Evolutionary conservation across 2,888 invertebrate genomes (phyloP).

Genomic region (Drosophila parthenogenetica): DNA sequence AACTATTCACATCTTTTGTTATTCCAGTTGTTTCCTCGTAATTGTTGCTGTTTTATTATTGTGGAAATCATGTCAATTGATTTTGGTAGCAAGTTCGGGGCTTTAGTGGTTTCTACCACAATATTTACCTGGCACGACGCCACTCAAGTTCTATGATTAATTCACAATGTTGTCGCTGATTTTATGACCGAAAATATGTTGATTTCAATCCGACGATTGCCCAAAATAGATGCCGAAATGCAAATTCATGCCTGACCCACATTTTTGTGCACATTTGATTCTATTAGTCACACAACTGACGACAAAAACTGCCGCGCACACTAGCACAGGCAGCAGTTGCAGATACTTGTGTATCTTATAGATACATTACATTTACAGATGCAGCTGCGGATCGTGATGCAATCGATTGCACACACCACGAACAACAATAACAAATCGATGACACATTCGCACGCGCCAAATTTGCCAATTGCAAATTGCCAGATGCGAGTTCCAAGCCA

Average conservation of each 20-base stretch:
- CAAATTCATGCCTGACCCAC: slow-evolving; percentile 81
- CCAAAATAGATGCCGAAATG: slow-evolving; percentile 32
- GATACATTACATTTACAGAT: slow-evolving; percentile 22
- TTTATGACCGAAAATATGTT: slow-evolving; percentile 69
- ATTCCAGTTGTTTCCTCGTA: slow-evolving; percentile 9
- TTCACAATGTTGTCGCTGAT: slow-evolving; percentile 71
- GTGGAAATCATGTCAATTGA: slow-evolving; percentile 76
- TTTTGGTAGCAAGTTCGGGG: slow-evolving; percentile 51
- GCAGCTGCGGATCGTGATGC: slow-evolving; percentile 61
- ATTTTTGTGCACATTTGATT: slow-evolving; percentile 63
- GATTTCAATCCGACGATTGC: slow-evolving; percentile 39
- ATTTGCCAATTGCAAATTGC: slow-evolving; percentile 12
- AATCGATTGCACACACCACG: slow-evolving; percentile 46
- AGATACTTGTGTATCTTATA: slow-evolving; percentile 6
- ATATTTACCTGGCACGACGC: slow-evolving; percentile 58
- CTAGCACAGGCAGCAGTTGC: background rate
- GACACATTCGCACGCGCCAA: slow-evolving; percentile 55
- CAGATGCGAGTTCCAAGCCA: slow-evolving; percentile 37
- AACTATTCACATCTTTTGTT: background rate
- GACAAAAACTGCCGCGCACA: slow-evolving; percentile 46
- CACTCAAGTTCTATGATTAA: slow-evolving; percentile 70
- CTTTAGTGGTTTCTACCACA: slow-evolving; percentile 10
- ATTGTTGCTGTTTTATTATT: slow-evolving; percentile 48
- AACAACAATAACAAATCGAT: slow-evolving; percentile 47
- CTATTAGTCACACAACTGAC: slow-evolving; percentile 74